phyloP scores from a whole-genome alignment of 2,888 invertebrate genomes.

The Watsonalla binaria region DNA sequence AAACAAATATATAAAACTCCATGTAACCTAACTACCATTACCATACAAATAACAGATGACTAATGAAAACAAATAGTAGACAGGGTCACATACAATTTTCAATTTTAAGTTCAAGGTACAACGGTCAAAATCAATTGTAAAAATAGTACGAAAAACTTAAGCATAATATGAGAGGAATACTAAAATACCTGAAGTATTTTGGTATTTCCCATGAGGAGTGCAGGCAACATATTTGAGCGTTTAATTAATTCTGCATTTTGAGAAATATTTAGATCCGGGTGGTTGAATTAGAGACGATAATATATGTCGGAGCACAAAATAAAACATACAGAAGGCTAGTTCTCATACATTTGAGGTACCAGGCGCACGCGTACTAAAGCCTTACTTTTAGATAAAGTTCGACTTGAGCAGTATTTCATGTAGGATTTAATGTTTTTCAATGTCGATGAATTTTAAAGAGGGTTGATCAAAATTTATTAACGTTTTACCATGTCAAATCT shows the following conservation, averaged over 20 bases:
- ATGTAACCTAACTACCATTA: background rate
- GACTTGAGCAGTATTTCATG: too few relatives aligned
- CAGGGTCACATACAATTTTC: background rate
- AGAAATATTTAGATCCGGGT: slow-evolving; percentile 46
- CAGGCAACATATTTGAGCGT: background rate
- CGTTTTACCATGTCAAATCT: too few relatives aligned
- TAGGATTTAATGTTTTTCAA: too few relatives aligned
- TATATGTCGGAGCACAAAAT: slow-evolving; percentile 2
- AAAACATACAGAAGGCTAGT: too few relatives aligned
- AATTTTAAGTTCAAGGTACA: background rate
- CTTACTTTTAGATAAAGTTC: too few relatives aligned
- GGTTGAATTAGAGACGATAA: slow-evolving; percentile 34
- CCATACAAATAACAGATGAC: background rate
- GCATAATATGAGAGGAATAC: background rate
- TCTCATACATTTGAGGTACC: too few relatives aligned
- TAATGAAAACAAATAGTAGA: background rate
- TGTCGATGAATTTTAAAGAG: too few relatives aligned
- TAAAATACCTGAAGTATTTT: background rate
- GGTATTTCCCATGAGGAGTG: background rate
- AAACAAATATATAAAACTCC: background rate
- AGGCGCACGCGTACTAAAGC: too few relatives aligned
- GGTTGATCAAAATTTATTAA: too few relatives aligned
- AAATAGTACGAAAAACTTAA: background rate
- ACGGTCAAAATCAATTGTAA: background rate
- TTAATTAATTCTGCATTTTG: slow-evolving; percentile 7